Percentiles rank a stretch among this genome's conserved stretches.
phyloP scores from a whole-genome alignment of 2,888 invertebrate species.

The Drosophila leonis region DNA sequence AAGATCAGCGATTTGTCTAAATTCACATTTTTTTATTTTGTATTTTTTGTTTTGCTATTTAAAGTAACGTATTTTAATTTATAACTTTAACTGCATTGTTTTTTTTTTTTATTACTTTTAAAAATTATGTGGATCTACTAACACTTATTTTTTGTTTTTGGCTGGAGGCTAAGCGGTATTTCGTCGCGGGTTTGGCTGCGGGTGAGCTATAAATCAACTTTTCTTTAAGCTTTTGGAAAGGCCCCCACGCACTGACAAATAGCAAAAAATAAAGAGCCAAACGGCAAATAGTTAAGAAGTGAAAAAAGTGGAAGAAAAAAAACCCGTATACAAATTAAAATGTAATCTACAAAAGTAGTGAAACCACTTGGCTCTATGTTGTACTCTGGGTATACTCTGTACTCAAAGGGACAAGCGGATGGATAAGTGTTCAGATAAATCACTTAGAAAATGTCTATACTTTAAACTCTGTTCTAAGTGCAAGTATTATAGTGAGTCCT shows the following conservation, averaged over 20 bases:
- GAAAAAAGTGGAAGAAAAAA: conserved; percentile 48
- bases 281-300: conserved; percentile 58
- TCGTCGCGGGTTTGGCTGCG: conserved; percentile 30
- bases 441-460: neutral
- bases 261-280: conserved; percentile 25
- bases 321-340: conserved; percentile 65
- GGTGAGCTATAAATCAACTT: conserved; percentile 72
- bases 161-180: conserved; percentile 11
- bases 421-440: neutral
- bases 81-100: conserved; percentile 64
- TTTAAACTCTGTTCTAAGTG: neutral
- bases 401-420: neutral
- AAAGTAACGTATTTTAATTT: conserved; percentile 39
- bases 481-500: neutral
- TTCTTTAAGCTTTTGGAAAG: conserved; percentile 68
- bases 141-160: conserved; percentile 16
- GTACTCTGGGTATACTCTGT: conserved; percentile 16
- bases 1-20: conserved; percentile 34
- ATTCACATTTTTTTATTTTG: conserved; percentile 59
- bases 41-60: conserved; percentile 20
- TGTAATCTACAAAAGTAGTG: conserved; percentile 74
- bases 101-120: conserved; percentile 58
- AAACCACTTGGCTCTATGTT: conserved; percentile 60
- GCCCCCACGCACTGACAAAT: conserved; percentile 67
- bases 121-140: too few relatives aligned